Percentiles rank a stretch among this genome's conserved stretches.
These are phyloP conservation scores for Hycleus phaleratus DNA, from an alignment of 1,140 invertebrate genomes.

Conservation along the genomic window DNA sequence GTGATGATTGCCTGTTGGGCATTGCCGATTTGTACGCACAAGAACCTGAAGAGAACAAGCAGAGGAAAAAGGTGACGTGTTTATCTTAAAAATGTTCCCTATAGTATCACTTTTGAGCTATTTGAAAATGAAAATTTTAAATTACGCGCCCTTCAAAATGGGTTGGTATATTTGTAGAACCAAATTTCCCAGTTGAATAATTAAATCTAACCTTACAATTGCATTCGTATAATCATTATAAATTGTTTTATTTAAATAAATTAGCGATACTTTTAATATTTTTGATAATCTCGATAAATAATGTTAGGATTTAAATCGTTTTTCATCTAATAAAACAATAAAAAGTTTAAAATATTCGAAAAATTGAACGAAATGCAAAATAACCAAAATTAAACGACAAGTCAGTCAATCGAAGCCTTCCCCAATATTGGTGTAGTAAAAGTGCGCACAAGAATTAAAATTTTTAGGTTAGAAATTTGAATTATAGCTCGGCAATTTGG, in stretches of 20 bases:
- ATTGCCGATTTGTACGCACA: constrained; percentile 67
- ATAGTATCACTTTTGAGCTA: not conserved
- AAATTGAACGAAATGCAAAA: too few relatives aligned
- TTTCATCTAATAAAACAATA: too few relatives aligned
- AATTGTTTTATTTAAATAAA: not conserved
- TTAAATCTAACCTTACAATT: not conserved
- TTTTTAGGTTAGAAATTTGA: too few relatives aligned
- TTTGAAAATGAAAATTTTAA: not conserved
- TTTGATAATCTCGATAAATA: too few relatives aligned
- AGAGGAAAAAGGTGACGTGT: constrained; percentile 53
- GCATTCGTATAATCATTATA: not conserved
- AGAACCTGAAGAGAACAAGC: constrained; percentile 47
- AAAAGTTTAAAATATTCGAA: too few relatives aligned
- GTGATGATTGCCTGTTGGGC: constrained; percentile 74
- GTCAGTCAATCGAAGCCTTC: too few relatives aligned
- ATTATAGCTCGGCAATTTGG: too few relatives aligned
- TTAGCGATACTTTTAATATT: too few relatives aligned
- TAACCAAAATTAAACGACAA: too few relatives aligned
- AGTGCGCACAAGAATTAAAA: too few relatives aligned
- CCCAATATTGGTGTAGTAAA: too few relatives aligned
- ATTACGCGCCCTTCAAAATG: not conserved
- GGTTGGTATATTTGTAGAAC: not conserved
- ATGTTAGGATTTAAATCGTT: too few relatives aligned
- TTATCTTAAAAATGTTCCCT: not conserved
- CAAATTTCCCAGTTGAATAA: not conserved